A percentile compares a stretch with the other conserved stretches of the same genome.
phyloP scores from a whole-genome alignment of 2,797 vertebrate genomes.

The Naso thynnoides region DNA sequence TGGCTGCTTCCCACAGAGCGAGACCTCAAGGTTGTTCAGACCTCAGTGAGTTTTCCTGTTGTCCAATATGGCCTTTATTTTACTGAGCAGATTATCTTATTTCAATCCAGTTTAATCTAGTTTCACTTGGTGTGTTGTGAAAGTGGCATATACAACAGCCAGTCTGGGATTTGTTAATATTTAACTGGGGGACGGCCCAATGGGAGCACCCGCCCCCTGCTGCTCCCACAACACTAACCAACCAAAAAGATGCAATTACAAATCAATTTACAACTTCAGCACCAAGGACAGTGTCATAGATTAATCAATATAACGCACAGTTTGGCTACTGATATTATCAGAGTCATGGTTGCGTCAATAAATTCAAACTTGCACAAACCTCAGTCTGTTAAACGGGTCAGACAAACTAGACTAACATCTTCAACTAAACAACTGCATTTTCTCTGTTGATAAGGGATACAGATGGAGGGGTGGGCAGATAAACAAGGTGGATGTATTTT shows the following conservation, averaged over 20 bases:
- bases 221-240: neutral
- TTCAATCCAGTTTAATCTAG: slow-evolving; percentile 41
- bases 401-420: neutral
- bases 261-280: neutral
- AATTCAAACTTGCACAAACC: neutral
- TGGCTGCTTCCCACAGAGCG: slow-evolving; percentile 61
- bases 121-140: slow-evolving; percentile 21
- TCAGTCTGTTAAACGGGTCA: neutral
- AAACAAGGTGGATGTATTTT: neutral
- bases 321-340: too few relatives aligned
- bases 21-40: slow-evolving; percentile 2
- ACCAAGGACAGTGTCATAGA: too few relatives aligned
- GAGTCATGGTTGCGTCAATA: too few relatives aligned
- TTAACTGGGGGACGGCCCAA: neutral
- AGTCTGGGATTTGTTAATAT: neutral
- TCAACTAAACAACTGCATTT: neutral
- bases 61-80: neutral
- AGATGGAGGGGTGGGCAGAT: too few relatives aligned
- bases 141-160: slow-evolving; percentile 1
- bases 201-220: neutral
- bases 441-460: neutral
- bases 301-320: too few relatives aligned
- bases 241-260: neutral
- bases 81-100: neutral
- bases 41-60: neutral